Base-by-base conservation (phyloP, 2,888 invertebrate genomes). In the Luperina nickerlii region DNA sequence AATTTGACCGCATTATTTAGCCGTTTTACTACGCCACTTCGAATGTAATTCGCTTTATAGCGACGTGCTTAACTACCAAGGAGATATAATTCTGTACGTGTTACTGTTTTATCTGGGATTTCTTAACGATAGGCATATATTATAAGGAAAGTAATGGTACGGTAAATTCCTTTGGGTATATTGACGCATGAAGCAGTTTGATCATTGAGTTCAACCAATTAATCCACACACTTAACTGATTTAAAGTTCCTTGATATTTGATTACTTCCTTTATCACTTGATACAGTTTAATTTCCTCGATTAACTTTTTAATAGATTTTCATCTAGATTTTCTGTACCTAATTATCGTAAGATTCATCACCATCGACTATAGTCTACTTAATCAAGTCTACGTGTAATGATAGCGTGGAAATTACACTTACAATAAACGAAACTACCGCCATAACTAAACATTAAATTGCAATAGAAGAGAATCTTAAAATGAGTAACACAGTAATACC, bases 1-100 rank as follows among this genome's bases (percentile, higher is more conserved):
- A 87, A 88, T 84, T 82, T 81, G 78, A 81, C 83, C 86, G 75
- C 87, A 87, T 84, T 91, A 85, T 88, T 90, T 81, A 77, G 83
- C 79, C 57, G 74, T 68, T 87, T 87, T 89, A 80, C 80, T 76
- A 57, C 81, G 70, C 76, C 76, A 81, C 85, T 85, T 79, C 38
- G 57, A 78, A 77, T 81, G 76, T 85, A 78, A 85, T 89, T 80
- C 73, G 76, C 72, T 78, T 71, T 81, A 82, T 67, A 62, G 78
- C 62, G 65, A 82, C 89, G 80, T 84, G 82, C 74, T 76, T 85
- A 81, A 82, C 76, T 74, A 73, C 80, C 62, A 76, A 81, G 65
- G 65, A 87, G 76, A 85, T 83, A 83, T 87, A 76, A 78, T 75
- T 81, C 38, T 62, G 74, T 87, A 87, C 74, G 87, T 84, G 85